These are phyloP conservation scores for Dasysyrphus tricinctus DNA, from an alignment of 2,888 invertebrate genomes.

Conservation along the genomic window DNA sequence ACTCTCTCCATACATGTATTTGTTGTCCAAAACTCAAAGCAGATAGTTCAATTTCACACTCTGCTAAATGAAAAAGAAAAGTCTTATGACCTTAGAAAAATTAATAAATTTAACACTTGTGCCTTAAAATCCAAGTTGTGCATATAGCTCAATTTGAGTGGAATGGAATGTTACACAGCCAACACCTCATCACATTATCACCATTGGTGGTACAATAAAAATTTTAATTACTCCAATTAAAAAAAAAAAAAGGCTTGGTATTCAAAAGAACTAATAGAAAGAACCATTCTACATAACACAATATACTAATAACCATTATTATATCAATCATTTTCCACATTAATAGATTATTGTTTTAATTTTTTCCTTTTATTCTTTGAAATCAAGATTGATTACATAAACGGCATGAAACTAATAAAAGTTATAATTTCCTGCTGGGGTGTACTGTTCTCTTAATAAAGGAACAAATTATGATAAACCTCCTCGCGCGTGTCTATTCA, in stretches of 20 bases:
- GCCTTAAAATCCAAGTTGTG: no score
- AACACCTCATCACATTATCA: conserved; percentile 16
- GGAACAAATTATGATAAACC: background rate
- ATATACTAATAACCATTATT: conserved; percentile 1
- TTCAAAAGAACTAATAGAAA: background rate
- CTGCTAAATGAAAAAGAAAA: no score
- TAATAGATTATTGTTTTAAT: conserved; percentile 12
- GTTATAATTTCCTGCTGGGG: conserved; percentile 9
- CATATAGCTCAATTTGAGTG: background rate
- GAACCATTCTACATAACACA: background rate
- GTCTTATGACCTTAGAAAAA: background rate
- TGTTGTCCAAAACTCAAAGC: no score
- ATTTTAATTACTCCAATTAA: conserved; percentile 9
- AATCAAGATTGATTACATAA: conserved; percentile 18
- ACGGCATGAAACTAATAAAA: conserved; percentile 22
- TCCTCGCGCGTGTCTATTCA: background rate
- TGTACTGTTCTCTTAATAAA: background rate
- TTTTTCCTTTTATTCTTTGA: conserved; percentile 4
- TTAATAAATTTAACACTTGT: background rate
- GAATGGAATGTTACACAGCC: background rate
- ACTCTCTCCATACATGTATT: no score
- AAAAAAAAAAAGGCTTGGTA: conserved; percentile 1
- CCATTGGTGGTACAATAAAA: conserved; percentile 13
- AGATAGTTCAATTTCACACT: no score
- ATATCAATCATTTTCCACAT: conserved; percentile 13